Evolutionary conservation across 2,888 invertebrate genomes (phyloP), one percentile per base, ranked within the genome.

Genomic region (Acleris emargana): DNA sequence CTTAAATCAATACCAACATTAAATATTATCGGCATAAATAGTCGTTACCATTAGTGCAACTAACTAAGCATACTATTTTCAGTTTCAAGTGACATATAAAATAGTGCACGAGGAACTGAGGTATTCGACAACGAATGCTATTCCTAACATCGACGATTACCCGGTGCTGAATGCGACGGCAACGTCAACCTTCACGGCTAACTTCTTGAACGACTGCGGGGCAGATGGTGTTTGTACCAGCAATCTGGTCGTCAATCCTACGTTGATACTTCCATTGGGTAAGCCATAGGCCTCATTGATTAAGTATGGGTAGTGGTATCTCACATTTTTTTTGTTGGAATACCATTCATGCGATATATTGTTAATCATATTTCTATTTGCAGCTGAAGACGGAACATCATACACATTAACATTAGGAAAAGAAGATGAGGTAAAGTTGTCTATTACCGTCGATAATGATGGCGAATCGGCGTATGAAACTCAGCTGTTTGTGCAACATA

Each of bases 391-490:
- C 74, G 86, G 85, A 43, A 80, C 83, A 55, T 78, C 89, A 5
- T 94, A 94, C 71, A 88, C 91, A 0, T 76, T 95, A 6, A 93
- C 94, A 20, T 86, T 97, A 73, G 97, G 97, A 0, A 94, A 96
- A 76, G 94, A 95, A 61, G 95, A 96, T 64, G 97, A 97, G 80
- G 94, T 98, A 32, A 94, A 95, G 61, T 91, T 99, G 0, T 94
- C 96, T 42, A 94, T 97, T 13, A 94, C 93, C 11, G 94, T 97
- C 1, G 94, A 93, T 62, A 99, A 99, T 84, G 83, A 93, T 22
- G 96, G 96, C 0, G 99, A 99, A 81, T 96, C 98, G 0, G 98
- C 98, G 0, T 98, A 98, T 78, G 97, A 98, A 84, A 95, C 97
- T 0, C 96, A 96, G 76, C 81, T 98, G 22, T 97, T 96, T 76